phyloP scores from a whole-genome alignment of 2,797 vertebrate species.

The Arctocebus calabarensis region DNA sequence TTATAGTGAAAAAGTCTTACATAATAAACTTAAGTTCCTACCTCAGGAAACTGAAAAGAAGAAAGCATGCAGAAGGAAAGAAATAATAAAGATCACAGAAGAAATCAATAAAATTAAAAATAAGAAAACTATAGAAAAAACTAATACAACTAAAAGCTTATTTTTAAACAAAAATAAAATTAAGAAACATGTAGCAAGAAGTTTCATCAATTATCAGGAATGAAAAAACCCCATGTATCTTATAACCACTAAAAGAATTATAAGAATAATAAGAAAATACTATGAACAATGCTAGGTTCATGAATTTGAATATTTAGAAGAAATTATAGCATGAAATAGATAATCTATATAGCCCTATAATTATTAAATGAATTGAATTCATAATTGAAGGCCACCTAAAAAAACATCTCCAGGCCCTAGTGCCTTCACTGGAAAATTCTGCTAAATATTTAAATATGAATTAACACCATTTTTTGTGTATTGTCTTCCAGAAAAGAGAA shows the following conservation, averaged over 20 bases:
- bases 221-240: not conserved
- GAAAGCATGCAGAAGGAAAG: not conserved
- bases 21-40: not conserved
- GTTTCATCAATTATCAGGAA: not conserved
- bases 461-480: not conserved
- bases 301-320: not conserved
- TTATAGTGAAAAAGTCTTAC: not conserved
- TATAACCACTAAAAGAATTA: not conserved
- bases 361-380: not conserved
- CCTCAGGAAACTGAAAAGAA: not conserved
- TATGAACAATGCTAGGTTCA: not conserved
- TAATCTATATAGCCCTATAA: not conserved
- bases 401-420: not conserved
- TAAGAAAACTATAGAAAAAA: not conserved
- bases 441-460: not conserved
- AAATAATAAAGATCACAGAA: not conserved
- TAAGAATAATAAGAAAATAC: not conserved
- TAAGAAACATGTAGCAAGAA: not conserved
- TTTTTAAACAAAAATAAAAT: not conserved
- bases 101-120: not conserved
- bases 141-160: not conserved
- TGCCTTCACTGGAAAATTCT: not conserved
- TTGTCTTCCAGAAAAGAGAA: not conserved
- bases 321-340: not conserved
- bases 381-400: not conserved